Conservation (phyloP, 2,113 vertebrate species). For the Neofelis nebulosa region DNA sequence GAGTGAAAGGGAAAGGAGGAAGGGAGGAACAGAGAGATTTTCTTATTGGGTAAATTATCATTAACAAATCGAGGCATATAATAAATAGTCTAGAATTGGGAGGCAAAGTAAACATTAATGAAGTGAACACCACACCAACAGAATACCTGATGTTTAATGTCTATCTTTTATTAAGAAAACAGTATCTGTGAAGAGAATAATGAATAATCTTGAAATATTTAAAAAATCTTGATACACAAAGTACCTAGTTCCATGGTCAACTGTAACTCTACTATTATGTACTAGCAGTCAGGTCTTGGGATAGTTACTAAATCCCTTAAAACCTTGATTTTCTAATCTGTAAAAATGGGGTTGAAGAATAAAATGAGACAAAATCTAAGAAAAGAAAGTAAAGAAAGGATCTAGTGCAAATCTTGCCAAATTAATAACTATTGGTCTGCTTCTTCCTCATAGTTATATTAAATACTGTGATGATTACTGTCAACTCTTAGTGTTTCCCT, state of each 20-base stretch:
- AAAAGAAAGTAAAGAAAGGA: conserved; percentile 9
- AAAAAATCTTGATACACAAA: not conserved
- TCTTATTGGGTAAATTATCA: not conserved
- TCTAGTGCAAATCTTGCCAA: not conserved
- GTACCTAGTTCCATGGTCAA: not conserved
- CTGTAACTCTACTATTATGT: not conserved
- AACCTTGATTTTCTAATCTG: not conserved
- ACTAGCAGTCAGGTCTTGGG: not conserved
- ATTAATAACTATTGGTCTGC: not conserved
- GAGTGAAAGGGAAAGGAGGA: not conserved
- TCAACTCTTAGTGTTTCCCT: not conserved
- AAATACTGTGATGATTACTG: not conserved
- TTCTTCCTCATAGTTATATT: not conserved
- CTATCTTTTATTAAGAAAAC: conserved; percentile 7
- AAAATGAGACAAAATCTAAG: not conserved
- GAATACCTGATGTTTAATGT: not conserved
- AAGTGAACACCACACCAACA: not conserved
- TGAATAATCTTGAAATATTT: conserved; percentile 13
- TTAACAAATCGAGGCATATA: not conserved
- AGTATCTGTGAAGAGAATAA: not conserved
- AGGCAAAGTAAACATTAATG: not conserved
- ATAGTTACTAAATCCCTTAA: not conserved
- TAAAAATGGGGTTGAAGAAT: not conserved
- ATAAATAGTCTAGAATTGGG: not conserved
- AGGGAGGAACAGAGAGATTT: not conserved